Base-by-base conservation (phyloP, 2,888 invertebrate genomes). In the Priapulus caudatus region DNA sequence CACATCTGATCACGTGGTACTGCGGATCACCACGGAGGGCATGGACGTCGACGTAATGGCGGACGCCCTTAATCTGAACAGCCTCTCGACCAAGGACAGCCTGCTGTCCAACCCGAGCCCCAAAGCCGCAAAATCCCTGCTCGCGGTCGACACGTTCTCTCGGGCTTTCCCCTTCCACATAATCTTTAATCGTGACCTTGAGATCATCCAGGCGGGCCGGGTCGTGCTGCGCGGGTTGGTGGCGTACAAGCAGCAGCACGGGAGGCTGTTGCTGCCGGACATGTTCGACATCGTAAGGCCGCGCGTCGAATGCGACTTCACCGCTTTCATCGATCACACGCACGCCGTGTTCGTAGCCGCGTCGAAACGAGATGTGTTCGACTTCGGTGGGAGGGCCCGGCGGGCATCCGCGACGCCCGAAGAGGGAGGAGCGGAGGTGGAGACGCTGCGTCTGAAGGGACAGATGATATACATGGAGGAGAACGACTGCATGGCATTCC, bases 401-500 rank as follows among this genome's bases (percentile, higher is more conserved):
- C 33, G 33, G 33, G n/a, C 33, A 33, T n/a, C n/a, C n/a, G 10
- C 5, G 33, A 10, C 33, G n/a, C 33, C 5, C 5, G 33, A 33
- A 33, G n/a, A 5, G n/a, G 33, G 33, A 10, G n/a, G n/a, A 5
- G 10, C 5, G n/a, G 33, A 33, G 10, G 33, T n/a, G 33, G 5
- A 5, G 10, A 10, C 23, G 10, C 50, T 63, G 18, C 49, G 56
- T 3, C 54, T 64, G 16, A 61, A 64, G 52, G 64, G 64, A 23
- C 62, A 64, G 54, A 62, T 64, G 63, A 52, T 64, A 4, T 61
- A 54, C n/a, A 48, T 62, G 20, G 59, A 59, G 2, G 64, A 64
- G 50, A 54, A 56, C 2, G 61, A 60, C 45, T 47, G 51, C 33
- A 52, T 64, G 16, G 51, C 64, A 19, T 64, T 61, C 53, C 51